phyloP scores from a whole-genome alignment of 2,113 vertebrate species.

The Charina bottae region DNA sequence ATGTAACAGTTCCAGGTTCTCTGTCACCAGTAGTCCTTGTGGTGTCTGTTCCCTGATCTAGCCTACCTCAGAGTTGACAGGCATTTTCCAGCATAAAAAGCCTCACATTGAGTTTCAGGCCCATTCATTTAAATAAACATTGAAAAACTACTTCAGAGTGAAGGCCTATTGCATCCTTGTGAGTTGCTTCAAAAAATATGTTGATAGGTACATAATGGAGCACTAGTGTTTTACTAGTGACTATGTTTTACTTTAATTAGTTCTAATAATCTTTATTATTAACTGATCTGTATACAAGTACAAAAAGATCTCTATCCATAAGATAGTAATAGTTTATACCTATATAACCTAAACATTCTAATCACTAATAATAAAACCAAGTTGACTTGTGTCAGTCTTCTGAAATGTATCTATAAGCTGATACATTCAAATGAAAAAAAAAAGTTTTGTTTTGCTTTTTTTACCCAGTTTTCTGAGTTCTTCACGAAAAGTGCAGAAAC shows the following conservation, averaged over 20 bases:
- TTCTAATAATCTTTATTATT: background rate
- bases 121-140: background rate
- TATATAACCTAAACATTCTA: no score
- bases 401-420: background rate
- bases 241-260: background rate
- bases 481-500: background rate
- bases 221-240: background rate
- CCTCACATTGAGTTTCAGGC: background rate
- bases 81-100: background rate
- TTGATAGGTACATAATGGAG: background rate
- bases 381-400: background rate
- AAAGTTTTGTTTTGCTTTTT: background rate
- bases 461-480: background rate
- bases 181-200: background rate
- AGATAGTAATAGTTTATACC: no score
- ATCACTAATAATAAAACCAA: no score
- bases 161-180: background rate
- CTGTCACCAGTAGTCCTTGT: background rate
- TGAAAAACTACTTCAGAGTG: background rate
- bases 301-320: background rate
- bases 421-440: background rate
- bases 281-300: background rate
- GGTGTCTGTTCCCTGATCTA: no score
- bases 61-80: background rate
- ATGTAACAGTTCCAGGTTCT: background rate